Percentiles rank a stretch among this genome's conserved stretches.
Conservation (phyloP, 2,113 vertebrate genomes). For the Caretta caretta region DNA sequence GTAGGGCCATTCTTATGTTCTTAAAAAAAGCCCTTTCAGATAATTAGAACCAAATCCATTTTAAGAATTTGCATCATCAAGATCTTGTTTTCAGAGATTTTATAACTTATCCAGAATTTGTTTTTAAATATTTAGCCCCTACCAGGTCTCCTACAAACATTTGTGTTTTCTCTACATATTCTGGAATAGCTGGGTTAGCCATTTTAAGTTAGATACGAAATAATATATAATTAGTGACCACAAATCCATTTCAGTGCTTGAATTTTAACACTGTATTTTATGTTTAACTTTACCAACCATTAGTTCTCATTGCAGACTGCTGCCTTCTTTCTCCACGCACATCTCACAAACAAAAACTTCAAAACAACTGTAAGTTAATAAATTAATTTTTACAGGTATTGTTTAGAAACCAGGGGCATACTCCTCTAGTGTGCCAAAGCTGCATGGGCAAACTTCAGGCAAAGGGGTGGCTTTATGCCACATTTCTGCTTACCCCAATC, state of each 20-base stretch:
- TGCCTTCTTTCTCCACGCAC: not conserved
- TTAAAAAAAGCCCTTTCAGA: not conserved
- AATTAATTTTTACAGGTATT: not conserved
- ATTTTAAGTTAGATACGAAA: not conserved
- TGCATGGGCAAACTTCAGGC: not conserved
- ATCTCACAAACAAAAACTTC: not conserved
- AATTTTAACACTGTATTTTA: not conserved
- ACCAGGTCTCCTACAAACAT: not conserved
- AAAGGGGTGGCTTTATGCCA: not conserved
- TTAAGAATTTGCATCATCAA: not conserved
- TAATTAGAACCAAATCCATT: not conserved
- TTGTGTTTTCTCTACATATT: not conserved
- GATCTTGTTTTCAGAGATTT: not conserved
- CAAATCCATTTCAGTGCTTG: slow-evolving; percentile 12
- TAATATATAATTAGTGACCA: not conserved
- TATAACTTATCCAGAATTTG: rapidly evolving
- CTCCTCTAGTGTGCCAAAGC: not conserved
- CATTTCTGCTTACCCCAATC: not conserved
- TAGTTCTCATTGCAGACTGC: not conserved
- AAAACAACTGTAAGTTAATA: not conserved
- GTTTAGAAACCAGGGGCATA: not conserved
- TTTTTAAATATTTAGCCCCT: not conserved
- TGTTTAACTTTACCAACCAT: not conserved
- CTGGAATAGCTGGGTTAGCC: not conserved
- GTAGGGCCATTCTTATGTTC: too few relatives aligned